These are phyloP conservation scores for Drosophila suboccidentalis DNA, from an alignment of 2,888 invertebrate species.

Conservation along the genomic window DNA sequence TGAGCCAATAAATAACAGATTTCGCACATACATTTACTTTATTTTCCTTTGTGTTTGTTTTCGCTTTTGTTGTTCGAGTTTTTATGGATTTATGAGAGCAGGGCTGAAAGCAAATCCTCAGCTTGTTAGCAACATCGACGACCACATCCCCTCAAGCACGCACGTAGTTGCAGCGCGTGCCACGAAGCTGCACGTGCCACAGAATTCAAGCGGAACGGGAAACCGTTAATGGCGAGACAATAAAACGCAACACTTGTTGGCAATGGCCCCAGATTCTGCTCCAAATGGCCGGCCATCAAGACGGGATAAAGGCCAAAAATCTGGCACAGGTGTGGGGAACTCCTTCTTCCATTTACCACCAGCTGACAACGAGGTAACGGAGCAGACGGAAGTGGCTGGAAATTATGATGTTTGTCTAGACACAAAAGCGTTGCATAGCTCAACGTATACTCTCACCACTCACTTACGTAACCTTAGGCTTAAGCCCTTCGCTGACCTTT, in stretches of 20 bases:
- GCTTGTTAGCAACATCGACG: slow-evolving; percentile 45
- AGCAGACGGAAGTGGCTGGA: slow-evolving; percentile 43
- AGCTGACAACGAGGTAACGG: neutral
- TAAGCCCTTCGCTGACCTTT: slow-evolving; percentile 40
- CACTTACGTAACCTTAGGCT: slow-evolving; percentile 14
- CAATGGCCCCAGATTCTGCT: slow-evolving; percentile 43
- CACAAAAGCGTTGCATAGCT: slow-evolving; percentile 8
- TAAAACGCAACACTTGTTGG: slow-evolving; percentile 79
- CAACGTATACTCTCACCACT: neutral
- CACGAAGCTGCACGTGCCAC: slow-evolving; percentile 61
- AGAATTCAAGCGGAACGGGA: slow-evolving; percentile 36
- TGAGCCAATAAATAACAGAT: slow-evolving; percentile 78
- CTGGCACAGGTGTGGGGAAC: slow-evolving; percentile 18
- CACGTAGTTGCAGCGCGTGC: slow-evolving; percentile 66
- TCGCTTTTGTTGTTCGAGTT: slow-evolving; percentile 46
- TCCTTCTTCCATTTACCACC: neutral
- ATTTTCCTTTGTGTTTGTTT: slow-evolving; percentile 29
- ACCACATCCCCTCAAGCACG: slow-evolving; percentile 40
- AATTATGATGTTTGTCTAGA: slow-evolving; percentile 68
- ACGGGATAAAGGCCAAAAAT: slow-evolving; percentile 25
- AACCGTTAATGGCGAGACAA: slow-evolving; percentile 69
- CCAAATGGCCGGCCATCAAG: slow-evolving; percentile 38
- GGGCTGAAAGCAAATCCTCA: slow-evolving; percentile 35
- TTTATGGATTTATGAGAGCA: slow-evolving; percentile 63
- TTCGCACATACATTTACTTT: slow-evolving; percentile 38